phyloP scores from a whole-genome alignment of 2,888 invertebrate genomes.

The Dichetophora obliterata region DNA sequence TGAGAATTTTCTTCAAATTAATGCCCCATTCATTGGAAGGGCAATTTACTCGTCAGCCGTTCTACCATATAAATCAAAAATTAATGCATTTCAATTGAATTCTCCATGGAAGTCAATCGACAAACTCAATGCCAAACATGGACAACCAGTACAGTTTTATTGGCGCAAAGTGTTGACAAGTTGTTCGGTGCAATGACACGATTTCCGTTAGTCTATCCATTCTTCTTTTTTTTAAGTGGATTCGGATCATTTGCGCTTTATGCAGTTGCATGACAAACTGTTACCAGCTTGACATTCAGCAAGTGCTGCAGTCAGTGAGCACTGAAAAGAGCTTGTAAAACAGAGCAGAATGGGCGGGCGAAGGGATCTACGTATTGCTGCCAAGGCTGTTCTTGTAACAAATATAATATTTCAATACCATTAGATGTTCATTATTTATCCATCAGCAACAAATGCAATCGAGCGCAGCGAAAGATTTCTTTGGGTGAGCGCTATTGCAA shows the following conservation, averaged over 20 bases:
- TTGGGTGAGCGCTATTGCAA: slow-evolving; percentile 5
- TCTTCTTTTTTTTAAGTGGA: background rate
- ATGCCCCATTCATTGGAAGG: too few species aligned
- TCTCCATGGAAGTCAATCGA: too few species aligned
- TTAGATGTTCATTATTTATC: slow-evolving; percentile 20
- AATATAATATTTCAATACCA: slow-evolving; percentile 19
- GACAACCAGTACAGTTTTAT: background rate
- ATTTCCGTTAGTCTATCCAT: background rate
- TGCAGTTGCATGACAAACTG: background rate
- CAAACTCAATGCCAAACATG: background rate
- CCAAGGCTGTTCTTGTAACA: slow-evolving; percentile 16
- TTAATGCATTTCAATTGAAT: too few species aligned
- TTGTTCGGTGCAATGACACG: background rate
- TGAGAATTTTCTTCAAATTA: too few species aligned
- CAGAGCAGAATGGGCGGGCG: too few species aligned
- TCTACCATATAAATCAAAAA: too few species aligned
- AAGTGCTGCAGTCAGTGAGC: background rate
- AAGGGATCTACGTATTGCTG: background rate
- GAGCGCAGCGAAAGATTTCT: slow-evolving; percentile 9
- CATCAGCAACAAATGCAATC: slow-evolving; percentile 12
- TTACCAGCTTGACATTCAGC: slow-evolving; percentile 1
- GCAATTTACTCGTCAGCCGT: too few species aligned
- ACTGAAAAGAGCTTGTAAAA: too few species aligned
- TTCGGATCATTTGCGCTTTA: background rate
- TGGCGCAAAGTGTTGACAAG: background rate